Evolutionary conservation across 2,888 invertebrate genomes (phyloP), one percentile per base, ranked within the genome.

Genomic region (Chymomyza amoena): DNA sequence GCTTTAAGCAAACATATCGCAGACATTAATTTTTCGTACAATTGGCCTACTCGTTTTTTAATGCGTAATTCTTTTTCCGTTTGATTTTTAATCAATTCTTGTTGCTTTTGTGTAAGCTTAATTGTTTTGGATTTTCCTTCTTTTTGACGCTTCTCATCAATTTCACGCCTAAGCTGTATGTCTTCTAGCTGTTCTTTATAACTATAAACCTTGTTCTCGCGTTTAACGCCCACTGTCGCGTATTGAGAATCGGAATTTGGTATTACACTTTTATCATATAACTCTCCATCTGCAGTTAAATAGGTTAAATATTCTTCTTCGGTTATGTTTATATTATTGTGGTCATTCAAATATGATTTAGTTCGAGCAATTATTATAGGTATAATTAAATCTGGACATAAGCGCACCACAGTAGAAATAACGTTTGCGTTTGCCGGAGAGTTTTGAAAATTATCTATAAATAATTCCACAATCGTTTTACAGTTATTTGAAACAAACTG

Each of bases 181-280:
- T 99, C 99, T 88, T 98, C 99, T 88, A 98, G 93, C 91, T 99
- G 99, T 74, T 99, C 99, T 90, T 98, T 97, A 91, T 97, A 98
- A 74, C 98, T 97, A 91, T 99, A 99, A 2, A 96, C 97, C 92
- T 98, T 99, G 91, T 97, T 99, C 91, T 99, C 99, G 16, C 98
- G 94, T 91, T 97, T 98, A 90, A 99, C 93, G 85, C 99, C 90
- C 16, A 83, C 78, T 13, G 90, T 90, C 18, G 86, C 83, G 73
- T 91, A 92, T 63, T 90, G 89, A 52, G 91, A 88, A 59, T 91
- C 90, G 18, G 70, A 80, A 64, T 89, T 91, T 18, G 96, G 95
- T 64, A 96, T 92, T 0, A 96, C 95, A 78, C 95, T 95, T 92
- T 97, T 98, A 92, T 99, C 98, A 90, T 96, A 99, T 0, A 99